Evolutionary conservation across 2,113 vertebrate species (phyloP), one percentile per base, ranked within the genome.

Genomic region (Sciurus niger): DNA sequence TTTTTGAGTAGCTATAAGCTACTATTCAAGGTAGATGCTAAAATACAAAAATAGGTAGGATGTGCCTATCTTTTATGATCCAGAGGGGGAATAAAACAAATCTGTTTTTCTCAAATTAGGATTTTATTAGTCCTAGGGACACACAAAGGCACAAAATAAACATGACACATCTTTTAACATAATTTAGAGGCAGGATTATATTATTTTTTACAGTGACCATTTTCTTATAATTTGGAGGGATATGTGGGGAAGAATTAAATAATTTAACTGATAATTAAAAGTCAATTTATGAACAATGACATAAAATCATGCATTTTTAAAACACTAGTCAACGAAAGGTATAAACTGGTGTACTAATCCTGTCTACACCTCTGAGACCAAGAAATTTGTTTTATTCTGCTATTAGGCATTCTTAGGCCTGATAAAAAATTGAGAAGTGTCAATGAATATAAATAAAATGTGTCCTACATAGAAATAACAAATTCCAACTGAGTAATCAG

Each of bases 371-470:
- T 68, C 77, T 8, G 37, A 32, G 65, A 93, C 40, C 63, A 80
- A 76, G 63, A 84, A 60, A 68, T 92, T 72, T 14, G 53, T 74
- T 93, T 40, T 80, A 25, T 90, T 84, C 78, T 80, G 20, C 58
- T 83, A 14, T 72, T 87, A 82, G 37, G 16, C 24, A 32, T 82
- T 67, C 93, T 79, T 84, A 86, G 53, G 37, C 24, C 78, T 84
- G 51, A 40, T 25, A 84, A 76, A 93, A 78, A 51, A 78, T 82
- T 79, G 58, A 91, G 25, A 93, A 89, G 43, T 51, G 7, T 93
- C 88, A 76, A 80, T 96, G 28, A 83, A 70, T 80, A 48, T 89
- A 76, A 91, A 79, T 60, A 93, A 88, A 94, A 89, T 79, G 34
- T 90, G 20, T 79, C 73, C 78, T 89, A 76, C 95, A 60, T 89